A percentile compares a stretch with the other conserved stretches of the same genome.
Evolutionary conservation across 1,140 invertebrate genomes (phyloP).

Genomic region (Neodiprion pinetum): DNA sequence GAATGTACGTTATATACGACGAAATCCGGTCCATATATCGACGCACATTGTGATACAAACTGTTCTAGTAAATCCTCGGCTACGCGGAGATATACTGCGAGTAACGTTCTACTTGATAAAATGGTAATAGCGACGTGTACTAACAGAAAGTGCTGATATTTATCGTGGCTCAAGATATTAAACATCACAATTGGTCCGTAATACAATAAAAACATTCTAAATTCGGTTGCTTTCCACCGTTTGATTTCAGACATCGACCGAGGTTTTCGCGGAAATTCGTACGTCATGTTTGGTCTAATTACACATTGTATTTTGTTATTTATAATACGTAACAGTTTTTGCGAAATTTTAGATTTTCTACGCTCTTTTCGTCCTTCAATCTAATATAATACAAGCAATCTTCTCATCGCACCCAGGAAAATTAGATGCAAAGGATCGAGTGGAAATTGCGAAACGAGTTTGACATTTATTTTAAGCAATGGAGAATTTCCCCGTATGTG

Average conservation of each 20-base stretch:
- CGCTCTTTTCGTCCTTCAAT: not conserved
- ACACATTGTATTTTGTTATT: not conserved
- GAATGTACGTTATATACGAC: slow-evolving; percentile 29
- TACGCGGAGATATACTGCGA: not conserved
- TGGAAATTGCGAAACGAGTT: slow-evolving; percentile 28
- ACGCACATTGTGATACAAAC: slow-evolving; percentile 9
- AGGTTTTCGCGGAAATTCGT: slow-evolving; percentile 14
- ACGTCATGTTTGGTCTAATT: not conserved
- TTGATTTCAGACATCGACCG: slow-evolving; percentile 10
- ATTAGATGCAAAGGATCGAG: slow-evolving; percentile 36
- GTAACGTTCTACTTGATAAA: not conserved
- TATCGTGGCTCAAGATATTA: slow-evolving; percentile 1
- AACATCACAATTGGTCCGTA: slow-evolving; percentile 11
- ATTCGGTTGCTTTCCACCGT: slow-evolving; percentile 18
- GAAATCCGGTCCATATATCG: slow-evolving; percentile 19
- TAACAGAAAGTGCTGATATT: slow-evolving; percentile 16
- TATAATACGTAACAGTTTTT: not conserved
- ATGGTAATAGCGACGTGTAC: slow-evolving; percentile 6
- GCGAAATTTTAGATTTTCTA: not conserved
- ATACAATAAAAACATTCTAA: slow-evolving; percentile 23
- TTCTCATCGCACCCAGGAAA: slow-evolving; percentile 34
- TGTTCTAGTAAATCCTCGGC: not conserved
- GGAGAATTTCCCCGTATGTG: not conserved
- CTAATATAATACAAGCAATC: slow-evolving; percentile 23
- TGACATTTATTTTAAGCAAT: not conserved